These are phyloP conservation scores for Nyctalus aviator DNA, from an alignment of 2,797 vertebrate genomes.

Conservation along the genomic window DNA sequence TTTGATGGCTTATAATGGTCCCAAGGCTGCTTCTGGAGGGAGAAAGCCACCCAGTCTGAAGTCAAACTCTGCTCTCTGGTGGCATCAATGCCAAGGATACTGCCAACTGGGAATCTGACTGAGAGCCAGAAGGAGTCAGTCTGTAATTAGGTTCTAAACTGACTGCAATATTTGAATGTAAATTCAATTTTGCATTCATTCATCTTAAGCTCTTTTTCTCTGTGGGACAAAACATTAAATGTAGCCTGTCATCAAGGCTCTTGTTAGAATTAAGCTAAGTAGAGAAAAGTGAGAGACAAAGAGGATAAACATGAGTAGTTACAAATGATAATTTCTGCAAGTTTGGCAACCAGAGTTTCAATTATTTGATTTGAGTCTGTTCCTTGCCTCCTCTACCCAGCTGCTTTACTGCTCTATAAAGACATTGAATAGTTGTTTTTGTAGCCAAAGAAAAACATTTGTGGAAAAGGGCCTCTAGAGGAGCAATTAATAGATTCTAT, in stretches of 20 bases:
- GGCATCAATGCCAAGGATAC: background rate
- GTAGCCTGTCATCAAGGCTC: background rate
- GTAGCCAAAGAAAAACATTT: background rate
- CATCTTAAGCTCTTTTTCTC: background rate
- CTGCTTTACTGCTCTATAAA: background rate
- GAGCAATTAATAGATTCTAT: background rate
- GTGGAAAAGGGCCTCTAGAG: background rate
- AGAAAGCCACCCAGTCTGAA: background rate
- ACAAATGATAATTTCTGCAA: background rate
- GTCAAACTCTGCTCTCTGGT: conserved; percentile 75
- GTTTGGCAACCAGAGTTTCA: background rate
- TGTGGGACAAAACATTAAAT: background rate
- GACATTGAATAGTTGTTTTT: background rate
- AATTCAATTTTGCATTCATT: background rate
- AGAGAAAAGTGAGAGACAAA: conserved; percentile 4
- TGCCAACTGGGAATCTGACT: background rate
- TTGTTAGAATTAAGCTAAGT: conserved; percentile 14
- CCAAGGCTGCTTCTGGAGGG: background rate
- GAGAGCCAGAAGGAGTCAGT: background rate
- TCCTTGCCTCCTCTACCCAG: background rate
- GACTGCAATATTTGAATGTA: background rate
- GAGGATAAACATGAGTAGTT: background rate
- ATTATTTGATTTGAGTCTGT: background rate
- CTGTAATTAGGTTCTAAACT: background rate
- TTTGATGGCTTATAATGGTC: background rate